Base-by-base conservation (phyloP, 2,888 invertebrate genomes). In the Trypoxylon attenuatum region DNA sequence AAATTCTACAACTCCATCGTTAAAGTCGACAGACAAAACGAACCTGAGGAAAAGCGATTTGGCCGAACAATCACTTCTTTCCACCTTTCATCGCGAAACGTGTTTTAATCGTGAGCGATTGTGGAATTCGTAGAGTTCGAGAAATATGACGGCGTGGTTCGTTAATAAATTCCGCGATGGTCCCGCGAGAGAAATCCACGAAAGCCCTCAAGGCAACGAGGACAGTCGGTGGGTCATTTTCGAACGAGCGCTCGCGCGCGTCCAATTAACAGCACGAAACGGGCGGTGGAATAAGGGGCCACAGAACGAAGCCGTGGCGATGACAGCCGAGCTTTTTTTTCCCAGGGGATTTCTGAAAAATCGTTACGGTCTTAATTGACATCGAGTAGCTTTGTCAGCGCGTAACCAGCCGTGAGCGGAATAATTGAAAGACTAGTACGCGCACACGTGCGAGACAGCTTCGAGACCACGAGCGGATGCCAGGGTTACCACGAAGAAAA, bases 201-300 rank as follows among this genome's bases (percentile, higher is more conserved):
- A 49, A 49, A 42, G 46, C 52, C 43, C 23, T 18, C 23, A 43
- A 53, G 21, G 29, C 22, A 43, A 19, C 16, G 23, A 38, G 38
- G 25, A 29, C 19, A 39, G 42, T 15, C 15, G 19, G 47, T 51
- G 47, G 49, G 58, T 62, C 52, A 58, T 55, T 55, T 55, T 52
- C 57, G 27, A 56, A 49, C 50, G 49, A 53, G 13, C 39, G 45
- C 21, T 58, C n/a, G n/a, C n/a, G n/a, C 58, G 59, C 29, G 47
- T 56, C 62, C 61, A 73, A 72, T 72, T 69, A 73, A 73, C 57
- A 43, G 33, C 10, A 22, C 23, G 54, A 45, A 62, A 67, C 49
- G 27, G 55, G 39, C n/a, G 46, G 3, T 25, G 18, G 25, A 18
- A 13, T n/a, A 33, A 62, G 53, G 49, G 53, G 51, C n/a, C 45